Evolutionary conservation across 2,113 vertebrate species (phyloP).

Genomic region (Perognathus longimembris): DNA sequence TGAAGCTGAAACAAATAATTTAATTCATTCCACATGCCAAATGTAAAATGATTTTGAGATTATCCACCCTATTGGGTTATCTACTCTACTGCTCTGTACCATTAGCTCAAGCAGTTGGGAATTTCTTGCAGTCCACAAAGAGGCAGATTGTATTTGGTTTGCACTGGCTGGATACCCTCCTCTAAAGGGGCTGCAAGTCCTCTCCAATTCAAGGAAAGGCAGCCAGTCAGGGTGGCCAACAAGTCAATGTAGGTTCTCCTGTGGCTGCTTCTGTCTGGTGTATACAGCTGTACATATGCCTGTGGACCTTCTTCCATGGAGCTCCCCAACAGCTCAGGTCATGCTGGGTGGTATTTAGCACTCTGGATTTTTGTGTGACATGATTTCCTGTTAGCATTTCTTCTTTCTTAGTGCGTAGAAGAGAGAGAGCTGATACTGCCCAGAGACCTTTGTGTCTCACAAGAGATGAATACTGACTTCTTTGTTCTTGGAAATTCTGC

Average conservation of each 20-base stretch:
- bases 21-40: slow-evolving; percentile 83
- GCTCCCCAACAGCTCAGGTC: too few relatives aligned
- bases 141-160: slow-evolving; percentile 83
- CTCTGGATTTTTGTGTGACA: neutral
- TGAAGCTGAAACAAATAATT: slow-evolving; percentile 82
- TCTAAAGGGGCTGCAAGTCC: slow-evolving; percentile 74
- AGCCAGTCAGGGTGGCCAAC: slow-evolving; percentile 55
- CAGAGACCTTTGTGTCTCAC: neutral
- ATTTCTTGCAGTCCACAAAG: slow-evolving; percentile 79
- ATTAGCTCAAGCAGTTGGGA: slow-evolving; percentile 82
- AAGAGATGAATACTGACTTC: neutral
- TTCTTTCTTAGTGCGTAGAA: neutral
- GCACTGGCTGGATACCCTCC: slow-evolving; percentile 68
- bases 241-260: slow-evolving; percentile 50
- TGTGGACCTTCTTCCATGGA: neutral
- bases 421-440: neutral
- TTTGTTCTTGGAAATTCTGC: neutral
- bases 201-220: slow-evolving; percentile 66
- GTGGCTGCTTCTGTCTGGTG: neutral
- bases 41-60: slow-evolving; percentile 83
- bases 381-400: neutral
- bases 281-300: accelerated
- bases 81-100: slow-evolving; percentile 80
- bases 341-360: neutral
- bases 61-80: slow-evolving; percentile 83